These are phyloP conservation scores for Chelonus insularis DNA, from an alignment of 1,140 invertebrate genomes.

Conservation along the genomic window DNA sequence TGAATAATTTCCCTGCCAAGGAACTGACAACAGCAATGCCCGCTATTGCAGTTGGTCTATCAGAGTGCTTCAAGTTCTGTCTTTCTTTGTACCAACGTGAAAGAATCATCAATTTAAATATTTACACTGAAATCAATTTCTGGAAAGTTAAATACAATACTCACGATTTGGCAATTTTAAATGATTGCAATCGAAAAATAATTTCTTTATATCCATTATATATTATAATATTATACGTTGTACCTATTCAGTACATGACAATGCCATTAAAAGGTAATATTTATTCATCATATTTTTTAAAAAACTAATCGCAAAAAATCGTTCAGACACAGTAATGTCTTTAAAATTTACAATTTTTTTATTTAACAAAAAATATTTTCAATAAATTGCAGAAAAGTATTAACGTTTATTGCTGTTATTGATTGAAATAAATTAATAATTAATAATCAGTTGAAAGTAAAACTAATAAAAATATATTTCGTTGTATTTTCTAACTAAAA, in stretches of 20 bases:
- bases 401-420: no score
- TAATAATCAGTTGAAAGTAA: no score
- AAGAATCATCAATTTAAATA: slow-evolving; percentile 29
- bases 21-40: background rate
- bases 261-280: background rate
- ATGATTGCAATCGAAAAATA: slow-evolving; percentile 11
- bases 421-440: no score
- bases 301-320: no score
- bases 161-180: slow-evolving; percentile 16
- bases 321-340: no score
- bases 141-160: slow-evolving; percentile 29
- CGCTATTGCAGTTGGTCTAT: slow-evolving; percentile 30
- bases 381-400: no score
- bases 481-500: no score
- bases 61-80: slow-evolving; percentile 34
- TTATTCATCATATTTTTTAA: background rate
- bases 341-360: no score
- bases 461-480: no score
- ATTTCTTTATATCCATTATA: background rate
- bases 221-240: background rate
- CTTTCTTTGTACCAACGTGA: slow-evolving; percentile 29
- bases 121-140: slow-evolving; percentile 33
- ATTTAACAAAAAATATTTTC: no score
- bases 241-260: background rate
- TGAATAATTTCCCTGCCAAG: background rate